Evolutionary conservation across 2,888 invertebrate species (phyloP), one percentile per base, ranked within the genome.

Genomic region (Pammene aurita): DNA sequence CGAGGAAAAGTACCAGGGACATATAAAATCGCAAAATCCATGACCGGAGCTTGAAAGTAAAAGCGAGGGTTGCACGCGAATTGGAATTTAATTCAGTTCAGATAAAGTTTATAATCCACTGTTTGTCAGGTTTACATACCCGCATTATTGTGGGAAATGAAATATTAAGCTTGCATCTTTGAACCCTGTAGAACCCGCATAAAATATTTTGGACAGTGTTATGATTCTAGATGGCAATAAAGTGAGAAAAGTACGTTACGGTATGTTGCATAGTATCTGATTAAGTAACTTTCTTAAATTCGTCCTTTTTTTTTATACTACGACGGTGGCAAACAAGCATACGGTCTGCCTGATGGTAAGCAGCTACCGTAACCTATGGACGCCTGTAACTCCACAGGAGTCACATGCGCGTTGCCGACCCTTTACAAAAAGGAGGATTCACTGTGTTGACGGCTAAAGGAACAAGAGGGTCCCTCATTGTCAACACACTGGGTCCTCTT

Each of bases 1-100:
- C 58, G 58, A 44, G 10, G 46, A 60, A 60, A 65, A 35, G 58
- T 64, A 69, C 68, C n/a, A 69, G 64, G 68, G 16, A 6, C 38
- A 5, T 26, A 69, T 52, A 38, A 60, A 64, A 26, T 11, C 26
- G 13, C 46, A 50, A 58, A 42, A 16, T 9, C 26, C 44, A 35
- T 41, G 34, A 42, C 26, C 26, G 26, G 34, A 54, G 41, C 34
- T 64, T 16, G 18, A 44, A 60, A 50, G n/a, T 38, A 44, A 52
- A 11, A 42, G n/a, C 41, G 13, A 18, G 41, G 34, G 42, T 1
- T 44, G 16, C 11, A 42, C 16, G 42, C 13, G 2, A 56, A 16
- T 35, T 7, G 58, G 5, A 38, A 52, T 42, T 48, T 13, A 35
- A 11, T 18, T 1, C 7, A 2, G 2, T 13, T 18, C 5, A 9